phyloP scores from a whole-genome alignment of 2,797 vertebrate species.

The Taeniopygia guttata region DNA sequence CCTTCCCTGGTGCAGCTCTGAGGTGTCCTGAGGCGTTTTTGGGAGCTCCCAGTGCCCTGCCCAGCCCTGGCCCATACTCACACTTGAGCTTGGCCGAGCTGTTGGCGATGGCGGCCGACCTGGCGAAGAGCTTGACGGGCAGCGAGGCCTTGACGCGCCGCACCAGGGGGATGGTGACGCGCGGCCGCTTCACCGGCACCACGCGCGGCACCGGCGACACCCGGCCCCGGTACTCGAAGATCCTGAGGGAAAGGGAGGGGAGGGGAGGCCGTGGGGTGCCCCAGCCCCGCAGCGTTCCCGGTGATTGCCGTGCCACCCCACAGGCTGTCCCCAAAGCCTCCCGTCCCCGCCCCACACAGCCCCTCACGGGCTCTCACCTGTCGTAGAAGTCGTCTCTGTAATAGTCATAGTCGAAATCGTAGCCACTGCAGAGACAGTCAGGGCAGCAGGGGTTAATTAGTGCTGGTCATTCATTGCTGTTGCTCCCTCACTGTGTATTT shows the following conservation, averaged over 20 bases:
- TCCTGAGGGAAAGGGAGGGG: conserved; percentile 63
- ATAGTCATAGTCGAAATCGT: conserved; percentile 90
- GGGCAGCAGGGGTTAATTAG: not conserved
- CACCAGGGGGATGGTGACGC: conserved; percentile 85
- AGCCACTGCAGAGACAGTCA: conserved; percentile 78
- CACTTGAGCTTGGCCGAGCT: conserved; percentile 84
- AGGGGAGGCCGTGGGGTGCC: rapidly evolving
- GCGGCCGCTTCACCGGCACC: conserved; percentile 86
- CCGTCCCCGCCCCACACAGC: rapidly evolving
- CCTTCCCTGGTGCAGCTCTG: no score
- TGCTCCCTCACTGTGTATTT: not conserved
- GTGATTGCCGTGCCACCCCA: rapidly evolving
- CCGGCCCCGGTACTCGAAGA: conserved; percentile 87
- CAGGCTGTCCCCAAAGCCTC: not conserved
- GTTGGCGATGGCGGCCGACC: conserved; percentile 79
- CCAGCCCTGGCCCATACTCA: conserved; percentile 64
- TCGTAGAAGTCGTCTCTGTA: conserved; percentile 91
- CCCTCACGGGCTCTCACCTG: conserved; percentile 73
- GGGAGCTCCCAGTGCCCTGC: not conserved
- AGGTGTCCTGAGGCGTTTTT: not conserved
- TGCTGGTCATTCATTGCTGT: not conserved
- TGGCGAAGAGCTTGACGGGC: conserved; percentile 86
- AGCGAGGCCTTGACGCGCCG: conserved; percentile 85
- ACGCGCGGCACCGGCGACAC: conserved; percentile 84
- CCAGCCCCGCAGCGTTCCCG: not conserved